These are phyloP conservation scores for Amblyjoppa fuscipennis DNA, from an alignment of 2,888 invertebrate species.

Conservation along the genomic window DNA sequence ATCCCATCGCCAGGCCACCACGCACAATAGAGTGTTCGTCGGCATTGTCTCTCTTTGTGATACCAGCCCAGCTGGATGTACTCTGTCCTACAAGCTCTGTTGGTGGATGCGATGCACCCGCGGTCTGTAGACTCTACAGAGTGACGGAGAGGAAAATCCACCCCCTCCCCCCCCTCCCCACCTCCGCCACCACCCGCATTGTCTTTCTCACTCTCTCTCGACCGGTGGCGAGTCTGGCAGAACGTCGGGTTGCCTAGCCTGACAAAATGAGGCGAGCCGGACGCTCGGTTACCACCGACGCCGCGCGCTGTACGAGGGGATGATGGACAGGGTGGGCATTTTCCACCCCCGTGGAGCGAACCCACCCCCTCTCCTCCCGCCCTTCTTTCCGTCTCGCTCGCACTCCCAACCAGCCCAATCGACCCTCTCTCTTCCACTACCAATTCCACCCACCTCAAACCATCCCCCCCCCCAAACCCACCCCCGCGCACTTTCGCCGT, in stretches of 20 bases:
- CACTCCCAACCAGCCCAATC: conserved; percentile 35
- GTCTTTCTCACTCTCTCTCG: conserved; percentile 65
- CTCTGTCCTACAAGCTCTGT: conserved; percentile 67
- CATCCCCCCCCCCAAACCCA: conserved; percentile 62
- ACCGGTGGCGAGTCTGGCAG: conserved; percentile 58
- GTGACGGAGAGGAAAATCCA: conserved; percentile 57
- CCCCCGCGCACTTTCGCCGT: conserved; percentile 45
- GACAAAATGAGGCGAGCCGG: conserved; percentile 72
- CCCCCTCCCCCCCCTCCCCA: conserved; percentile 24
- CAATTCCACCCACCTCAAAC: conserved; percentile 60
- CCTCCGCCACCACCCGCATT: conserved; percentile 2
- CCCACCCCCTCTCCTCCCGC: conserved; percentile 31
- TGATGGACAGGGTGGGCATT: conserved; percentile 80
- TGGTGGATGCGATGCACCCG: conserved; percentile 58
- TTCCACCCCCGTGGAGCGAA: conserved; percentile 71
- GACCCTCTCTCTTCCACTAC: conserved; percentile 51
- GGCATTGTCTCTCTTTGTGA: conserved; percentile 70
- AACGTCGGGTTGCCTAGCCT: conserved; percentile 71
- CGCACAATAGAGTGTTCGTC: conserved; percentile 68
- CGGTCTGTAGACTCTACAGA: conserved; percentile 65
- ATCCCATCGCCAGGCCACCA: conserved; percentile 56
- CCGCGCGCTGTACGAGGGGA: conserved; percentile 74
- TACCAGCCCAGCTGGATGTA: conserved; percentile 67
- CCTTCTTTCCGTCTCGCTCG: conserved; percentile 62
- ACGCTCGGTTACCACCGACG: conserved; percentile 75